Base-by-base conservation (phyloP, 2,888 invertebrate species). In the Stenurella melanura region DNA sequence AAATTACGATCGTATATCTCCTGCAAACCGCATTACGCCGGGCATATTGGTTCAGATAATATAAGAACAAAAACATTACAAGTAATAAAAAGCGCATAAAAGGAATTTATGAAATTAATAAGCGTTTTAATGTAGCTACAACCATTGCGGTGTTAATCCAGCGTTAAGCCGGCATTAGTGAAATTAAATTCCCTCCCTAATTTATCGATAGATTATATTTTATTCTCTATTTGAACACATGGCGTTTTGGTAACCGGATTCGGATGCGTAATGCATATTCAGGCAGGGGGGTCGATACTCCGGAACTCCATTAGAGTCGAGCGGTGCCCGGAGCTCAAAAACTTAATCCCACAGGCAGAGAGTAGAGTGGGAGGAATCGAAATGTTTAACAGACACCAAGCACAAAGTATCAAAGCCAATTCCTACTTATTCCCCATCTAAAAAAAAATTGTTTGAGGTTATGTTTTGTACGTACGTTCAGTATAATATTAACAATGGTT, bases 101-200 rank as follows among this genome's bases (percentile, higher is more conserved):
- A 85, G 83, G 83, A 86, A 86, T 87, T 87, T 87, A 87, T 87
- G 85, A 86, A 87, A 87, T 87, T 87, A 87, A 87, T 87, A 87
- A 87, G 83, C 84, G 83, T 83, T 84, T 85, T 87, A 85, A 86
- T 85, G 83, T 83, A 82, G 83, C 84, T 81, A 78, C 84, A 83
- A 81, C 79, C 82, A 86, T 82, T 85, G 85, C 80, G 83, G 85
- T 83, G 85, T 84, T 85, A 85, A 86, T 85, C 85, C 83, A 78
- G 77, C 81, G 84, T 83, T 84, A 81, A 85, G 82, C 83, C 83
- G 77, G 85, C 85, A 86, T 86, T 86, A 85, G 85, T 82, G 79
- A 86, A 86, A 86, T 86, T 85, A 86, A 86, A 86, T 86, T 86
- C 83, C 82, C 76, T 78, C 84, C 84, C 83, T 85, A 86, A 86